Base-by-base conservation (phyloP, 2,113 vertebrate genomes). In the Origma solitaria region DNA sequence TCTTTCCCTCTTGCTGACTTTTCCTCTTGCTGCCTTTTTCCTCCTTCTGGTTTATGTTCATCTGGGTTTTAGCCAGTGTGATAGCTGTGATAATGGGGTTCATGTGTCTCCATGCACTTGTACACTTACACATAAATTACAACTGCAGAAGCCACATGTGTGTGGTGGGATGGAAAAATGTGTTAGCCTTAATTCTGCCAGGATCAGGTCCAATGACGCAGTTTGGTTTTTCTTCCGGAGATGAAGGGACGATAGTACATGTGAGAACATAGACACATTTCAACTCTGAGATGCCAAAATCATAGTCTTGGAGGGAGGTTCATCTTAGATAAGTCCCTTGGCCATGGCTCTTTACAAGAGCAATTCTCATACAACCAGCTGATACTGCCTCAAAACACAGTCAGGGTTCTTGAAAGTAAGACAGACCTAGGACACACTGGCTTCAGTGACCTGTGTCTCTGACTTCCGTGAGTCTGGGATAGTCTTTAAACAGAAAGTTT, bases 1-100 rank as follows among this genome's bases (percentile, higher is more conserved):
- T 95, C 49, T 77, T 96, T 93, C 84, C 23, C 19, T 62, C 77
- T 92, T 88, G 33, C 62, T 86, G 68, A 20, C 58, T 81, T 95
- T 95, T 75, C 71, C 13, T 68, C 75, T 77, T 76, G 40, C 50
- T 90, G 76, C 28, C 61, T 82, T 68, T 50, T 50, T 51, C 7
- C 13, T 84, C 65, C 77, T 86, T 40, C 33, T 90, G 77, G 31
- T 30, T 89, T 47, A 30, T 64, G 6, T 19, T 71, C 56, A 65
- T 68, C 40, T 85, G 50, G 44, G 64, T 45, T 94, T 95, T 87
- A 71, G 57, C 90, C 91, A 62, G 23, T 23, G 69, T 50, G 50
- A 69, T 73, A 79, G 51, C 23, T 69, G 33, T 68, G 80, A 83
- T 47, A 49, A 54, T 58, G 20, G 8, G 27, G 38, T 44, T 57